Base-by-base conservation (phyloP, 2,797 vertebrate species). In the Phyllotis vaccarum region DNA sequence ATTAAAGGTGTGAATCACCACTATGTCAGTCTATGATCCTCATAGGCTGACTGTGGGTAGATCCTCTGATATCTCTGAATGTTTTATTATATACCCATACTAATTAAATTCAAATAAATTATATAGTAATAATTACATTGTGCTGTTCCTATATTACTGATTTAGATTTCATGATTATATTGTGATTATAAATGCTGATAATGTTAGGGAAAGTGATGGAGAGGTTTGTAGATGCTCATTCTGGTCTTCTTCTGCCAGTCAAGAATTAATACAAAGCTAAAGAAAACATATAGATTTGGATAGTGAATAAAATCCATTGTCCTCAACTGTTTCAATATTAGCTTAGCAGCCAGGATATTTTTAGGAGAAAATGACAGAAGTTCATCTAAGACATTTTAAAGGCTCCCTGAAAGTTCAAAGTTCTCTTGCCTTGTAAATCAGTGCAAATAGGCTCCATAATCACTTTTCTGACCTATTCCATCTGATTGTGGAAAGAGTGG, bases 231-330 rank as follows among this genome's bases (percentile, higher is more conserved):
- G 11, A 88, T 21, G 70, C 46, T 5, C 29, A 43, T 72, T 86
- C 72, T 64, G 74, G 37, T 70, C 40, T 93, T n/a, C 16, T 83
- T 58, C 12, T 95, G 34, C 75, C 9, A 21, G 31, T 29, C 29
- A 81, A 92, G 66, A 89, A 80, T 72, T 58, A 83, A 52, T 80
- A 43, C 31, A 88, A 89, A 79, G 49, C 68, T 75, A 81, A 95
- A 58, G 19, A 56, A 58, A 86, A 83, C 76, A 92, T 43, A 14
- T 40, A 64, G 19, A 49, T 29, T 52, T 78, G 1, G 27, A 10
- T 21, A 62, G 4, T n/a, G 7, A 90, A 86, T 79, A 2, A 68
- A 82, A 40, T 89, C 10, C 24, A 21, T 76, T 31, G 49, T 46
- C 14, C 40, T 54, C 1, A 83, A 19, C 37, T 92, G 31, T 3